Percentiles rank a stretch among this genome's conserved stretches.
Conservation (phyloP, 2,113 vertebrate species). For the Pipa parva region DNA sequence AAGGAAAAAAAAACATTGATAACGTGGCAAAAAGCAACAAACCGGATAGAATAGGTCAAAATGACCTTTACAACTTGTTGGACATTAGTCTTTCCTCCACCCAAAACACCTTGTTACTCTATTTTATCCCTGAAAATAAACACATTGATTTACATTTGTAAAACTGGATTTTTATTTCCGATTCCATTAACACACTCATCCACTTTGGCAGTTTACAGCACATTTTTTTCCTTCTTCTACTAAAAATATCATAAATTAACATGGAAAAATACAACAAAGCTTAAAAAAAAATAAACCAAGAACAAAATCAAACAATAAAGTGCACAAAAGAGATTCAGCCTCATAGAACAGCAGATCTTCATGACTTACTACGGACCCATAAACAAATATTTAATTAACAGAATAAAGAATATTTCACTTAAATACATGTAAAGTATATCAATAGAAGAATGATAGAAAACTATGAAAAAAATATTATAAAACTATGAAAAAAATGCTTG, state of each 20-base stretch:
- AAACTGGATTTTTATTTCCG: slow-evolving; percentile 28
- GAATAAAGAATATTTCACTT: too few species aligned
- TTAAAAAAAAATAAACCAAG: background rate
- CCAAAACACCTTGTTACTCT: too few species aligned
- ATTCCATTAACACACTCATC: slow-evolving; percentile 18
- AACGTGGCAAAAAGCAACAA: too few species aligned
- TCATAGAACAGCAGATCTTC: background rate
- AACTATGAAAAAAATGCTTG: too few species aligned
- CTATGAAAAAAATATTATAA: too few species aligned
- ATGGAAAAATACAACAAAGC: slow-evolving; percentile 10
- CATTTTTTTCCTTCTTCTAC: slow-evolving; percentile 19
- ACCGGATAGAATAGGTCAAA: too few species aligned
- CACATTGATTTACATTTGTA: background rate
- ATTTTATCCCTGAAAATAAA: too few species aligned
- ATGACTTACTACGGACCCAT: slow-evolving; percentile 8
- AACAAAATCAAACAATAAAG: background rate
- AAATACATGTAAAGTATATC: too few species aligned
- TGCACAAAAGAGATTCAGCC: slow-evolving; percentile 7
- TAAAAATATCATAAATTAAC: background rate
- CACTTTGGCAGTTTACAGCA: slow-evolving; percentile 1
- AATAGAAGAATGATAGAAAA: too few species aligned
- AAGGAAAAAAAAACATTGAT: too few species aligned
- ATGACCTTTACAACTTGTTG: too few species aligned
- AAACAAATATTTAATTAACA: slow-evolving; percentile 7
- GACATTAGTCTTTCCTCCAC: too few species aligned